Evolutionary conservation across 2,797 vertebrate species (phyloP), one percentile per base, ranked within the genome.

Genomic region (Bradypus variegatus): DNA sequence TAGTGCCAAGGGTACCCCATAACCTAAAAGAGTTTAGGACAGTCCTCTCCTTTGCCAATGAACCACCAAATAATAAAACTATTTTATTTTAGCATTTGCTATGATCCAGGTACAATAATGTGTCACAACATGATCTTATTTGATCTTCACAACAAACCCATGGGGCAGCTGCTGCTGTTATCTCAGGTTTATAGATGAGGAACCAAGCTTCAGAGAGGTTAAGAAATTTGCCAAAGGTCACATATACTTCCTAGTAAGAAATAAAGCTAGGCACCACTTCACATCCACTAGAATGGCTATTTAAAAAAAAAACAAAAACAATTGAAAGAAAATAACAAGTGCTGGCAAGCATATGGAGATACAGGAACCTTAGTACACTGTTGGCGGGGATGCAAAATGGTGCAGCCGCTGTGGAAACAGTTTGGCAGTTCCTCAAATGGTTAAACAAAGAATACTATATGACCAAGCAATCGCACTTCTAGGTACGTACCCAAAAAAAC

Each of bases 81-180:
- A 45, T 81, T 92, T 85, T 86, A 72, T 82, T 81, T 88, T 64
- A 78, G 16, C 55, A 80, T 91, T 80, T 90, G 50, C 55, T 90
- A 16, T 69, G 64, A 81, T 53, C 16, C 5, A 65, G 31, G 31
- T 18, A 38, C 10, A 67, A 16, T 64, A 67, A 93, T 64, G 5
- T 53, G 16, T 12, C 72, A 55, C 36, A 45, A 2, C 21, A 76
- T n/a, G 69, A 78, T 53, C 50, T 86, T 94, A 76, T 29, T 89
- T 88, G 88, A 88, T 89, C 33, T 60, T 89, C 60, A 85, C 55
- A 77, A 72, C 38, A 90, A 91, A 64, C 13, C 53, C 60, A 41
- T 82, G 25, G 6, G 38, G 16, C 6, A 79, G 50, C 18, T 58
- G n/a, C n/a, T 29, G 16, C 62, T 88, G 29, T 80, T 76, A 87